Base-by-base conservation (phyloP, 2,888 invertebrate species). In the Esperia sulphurella region DNA sequence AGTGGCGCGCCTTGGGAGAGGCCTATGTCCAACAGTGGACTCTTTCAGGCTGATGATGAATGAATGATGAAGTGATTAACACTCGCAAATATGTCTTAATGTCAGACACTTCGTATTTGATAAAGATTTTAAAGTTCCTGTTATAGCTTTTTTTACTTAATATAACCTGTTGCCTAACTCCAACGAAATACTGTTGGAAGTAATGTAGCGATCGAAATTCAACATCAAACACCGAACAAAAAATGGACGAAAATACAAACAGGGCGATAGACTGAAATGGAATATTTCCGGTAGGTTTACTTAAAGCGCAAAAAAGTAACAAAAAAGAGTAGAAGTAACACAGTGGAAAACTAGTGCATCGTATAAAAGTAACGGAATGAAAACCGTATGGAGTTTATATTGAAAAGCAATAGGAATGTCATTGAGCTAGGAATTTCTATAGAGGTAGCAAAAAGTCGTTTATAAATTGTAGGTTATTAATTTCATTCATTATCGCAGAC, bases 241-340 rank as follows among this genome's bases (percentile, higher is more conserved):
- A 31, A 31, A 31, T 10, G 4, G 31, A 4, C 9, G 31, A 31
- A 31, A 31, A 31, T 31, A 8, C 31, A 31, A 39, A 28, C 29
- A 41, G 29, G 10, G 12, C 42, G 42, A 4, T 28, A 6, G 30
- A 21, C 8, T 42, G 14, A 42, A 48, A 21, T n/a, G 29, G 14
- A 42, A 48, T 51, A 51, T 51, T 48, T 45, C 45, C 41, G 37
- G 39, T 21, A 0, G 33, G 50, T 46, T 50, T 50, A 41, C 46
- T 46, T 50, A 37, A 37, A 29, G 29, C 12, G 21, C 29, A 40
- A 43, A 33, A 14, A 33, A 14, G 14, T 13, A 31, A 31, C 1
- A 33, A 14, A 33, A 43, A 43, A 43, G 31, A 2, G 21, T 21
- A 21, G 8, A 31, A 31, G 31, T 31, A 31, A 31, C 10, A 21